Base-by-base conservation (phyloP, 2,888 invertebrate genomes). In the Torymus texanus region DNA sequence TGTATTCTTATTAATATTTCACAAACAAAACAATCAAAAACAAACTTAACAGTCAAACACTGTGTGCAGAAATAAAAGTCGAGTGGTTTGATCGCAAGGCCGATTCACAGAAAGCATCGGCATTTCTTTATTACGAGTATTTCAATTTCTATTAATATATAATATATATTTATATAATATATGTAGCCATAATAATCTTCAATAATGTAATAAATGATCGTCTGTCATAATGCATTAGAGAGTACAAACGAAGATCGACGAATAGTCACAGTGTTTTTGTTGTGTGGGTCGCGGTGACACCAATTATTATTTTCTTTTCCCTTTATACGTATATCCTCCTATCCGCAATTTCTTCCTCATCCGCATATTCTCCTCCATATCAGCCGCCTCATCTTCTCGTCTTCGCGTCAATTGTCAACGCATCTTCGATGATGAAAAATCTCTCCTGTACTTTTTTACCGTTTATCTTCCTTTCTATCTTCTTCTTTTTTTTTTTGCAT, bases 71-170 rank as follows among this genome's bases (percentile, higher is more conserved):
- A 16, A 59, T 62, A 62, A 62, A 51, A 66, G 55, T 10, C 51
- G 5, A 70, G 13, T 29, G 4, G 58, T 72, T 76, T 77, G 71
- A 80, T 82, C 75, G 79, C 72, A 75, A 80, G 58, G 78, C 81
- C 79, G 81, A 79, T 82, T 84, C 83, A 84, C 84, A 87, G 86
- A 86, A 87, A 90, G 89, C 88, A 87, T 89, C 87, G 88, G 88
- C 79, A 65, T 89, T 86, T 89, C 86, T 89, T 89, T 89, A 88
- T 89, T 89, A 88, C 86, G 88, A 89, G 85, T 88, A 89, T 88
- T 87, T 88, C 87, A 88, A 87, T 89, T 88, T 88, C 88, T 89
- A 88, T 83, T 85, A 88, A 88, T 88, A 88, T 88, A 88, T 88
- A 88, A 87, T 87, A 87, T 88, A 87, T 88, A 87, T 87, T 85